Conservation (phyloP, 2,888 invertebrate species). For the Campaea margaritaria region DNA sequence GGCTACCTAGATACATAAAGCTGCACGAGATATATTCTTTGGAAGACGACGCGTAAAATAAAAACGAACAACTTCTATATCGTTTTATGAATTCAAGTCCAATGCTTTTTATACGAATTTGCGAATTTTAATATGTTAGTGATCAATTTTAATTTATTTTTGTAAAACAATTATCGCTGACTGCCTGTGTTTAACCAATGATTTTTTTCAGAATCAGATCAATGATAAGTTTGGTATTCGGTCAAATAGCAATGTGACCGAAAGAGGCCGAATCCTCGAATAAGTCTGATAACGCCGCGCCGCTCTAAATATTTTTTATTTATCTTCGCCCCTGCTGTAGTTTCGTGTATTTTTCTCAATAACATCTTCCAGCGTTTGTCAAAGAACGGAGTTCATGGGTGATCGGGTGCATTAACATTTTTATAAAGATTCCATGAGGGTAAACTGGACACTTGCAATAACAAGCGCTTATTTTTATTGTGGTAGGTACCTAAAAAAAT, state of each 20-base stretch:
- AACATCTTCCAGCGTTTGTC: conserved; percentile 23
- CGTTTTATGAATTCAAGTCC: no score
- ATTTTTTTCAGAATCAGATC: background rate
- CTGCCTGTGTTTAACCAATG: no score
- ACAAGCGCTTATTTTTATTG: background rate
- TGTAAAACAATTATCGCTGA: no score
- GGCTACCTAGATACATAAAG: no score
- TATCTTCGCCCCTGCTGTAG: conserved; percentile 14
- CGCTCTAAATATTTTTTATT: conserved; percentile 22
- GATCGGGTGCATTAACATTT: conserved; percentile 25
- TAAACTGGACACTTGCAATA: background rate
- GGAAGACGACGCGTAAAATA: no score
- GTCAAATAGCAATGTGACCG: background rate
- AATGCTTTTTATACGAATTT: no score
- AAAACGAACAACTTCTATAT: no score
- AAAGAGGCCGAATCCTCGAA: conserved; percentile 5
- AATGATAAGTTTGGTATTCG: background rate
- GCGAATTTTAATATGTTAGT: no score
- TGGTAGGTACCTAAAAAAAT: background rate
- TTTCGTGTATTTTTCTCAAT: conserved; percentile 4
- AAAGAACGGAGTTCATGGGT: conserved; percentile 25
- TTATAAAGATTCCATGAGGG: conserved; percentile 8
- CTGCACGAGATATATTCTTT: no score
- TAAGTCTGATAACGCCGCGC: background rate
- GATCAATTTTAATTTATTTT: no score